Evolutionary conservation across 2,888 invertebrate genomes (phyloP), one percentile per base, ranked within the genome.

Genomic region (Plebejus argus): DNA sequence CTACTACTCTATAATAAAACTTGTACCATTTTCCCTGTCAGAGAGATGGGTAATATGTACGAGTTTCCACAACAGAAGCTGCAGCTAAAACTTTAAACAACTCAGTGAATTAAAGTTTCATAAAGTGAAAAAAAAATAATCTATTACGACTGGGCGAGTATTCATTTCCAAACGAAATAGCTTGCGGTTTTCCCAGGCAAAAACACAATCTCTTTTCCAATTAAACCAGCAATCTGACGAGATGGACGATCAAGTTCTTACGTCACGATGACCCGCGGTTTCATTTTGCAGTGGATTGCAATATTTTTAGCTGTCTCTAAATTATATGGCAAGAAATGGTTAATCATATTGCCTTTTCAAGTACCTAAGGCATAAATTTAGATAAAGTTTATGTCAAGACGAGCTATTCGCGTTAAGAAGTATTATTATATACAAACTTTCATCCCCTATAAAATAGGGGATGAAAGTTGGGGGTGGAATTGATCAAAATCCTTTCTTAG

Each of bases 161-260:
- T 74, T 74, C 28, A 74, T 74, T 49, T 74, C 53, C 12, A 28
- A 23, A 23, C 72, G 45, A 49, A 45, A 74, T 74, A 20, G 23
- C 53, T 74, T 74, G 74, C 74, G 8, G 74, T 49, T 74, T 74
- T 53, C 28, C 23, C 28, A 28, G 15, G 53, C 28, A 28, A 74
- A 53, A 74, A 74, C 45, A 74, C 53, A 74, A 74, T 74, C 49
- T 49, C 49, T 53, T 53, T 74, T 74, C 74, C 74, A 74, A 74
- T 74, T 74, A 74, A 53, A 53, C 49, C 49, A 18, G 74, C 74
- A 74, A 74, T 74, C 53, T 49, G 49, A 53, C 53, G 74, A 53
- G 74, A 74, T 49, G 74, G 28, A 53, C 28, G 49, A 15, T 53
- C 74, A 23, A 74, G 74, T 74, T 74, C 74, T 74, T 74, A 28